phyloP scores from a whole-genome alignment of 2,797 vertebrate genomes.

The Cossypha polioptera region DNA sequence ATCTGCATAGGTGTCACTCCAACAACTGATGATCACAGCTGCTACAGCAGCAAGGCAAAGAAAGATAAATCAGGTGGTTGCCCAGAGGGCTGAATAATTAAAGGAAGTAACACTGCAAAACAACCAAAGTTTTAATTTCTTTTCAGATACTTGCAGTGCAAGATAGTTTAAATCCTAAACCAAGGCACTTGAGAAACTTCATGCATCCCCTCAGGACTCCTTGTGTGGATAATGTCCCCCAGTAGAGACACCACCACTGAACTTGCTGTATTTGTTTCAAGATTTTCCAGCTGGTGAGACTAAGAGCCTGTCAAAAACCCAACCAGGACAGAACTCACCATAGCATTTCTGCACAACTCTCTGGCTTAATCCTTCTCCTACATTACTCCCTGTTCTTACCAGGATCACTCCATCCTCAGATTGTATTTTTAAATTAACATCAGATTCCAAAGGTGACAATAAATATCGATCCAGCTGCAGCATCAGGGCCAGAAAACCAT shows the following conservation, averaged over 20 bases:
- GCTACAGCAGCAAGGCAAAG: background rate
- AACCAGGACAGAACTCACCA: background rate
- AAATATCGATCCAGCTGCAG: background rate
- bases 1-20: background rate
- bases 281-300: conserved; percentile 29
- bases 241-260: background rate
- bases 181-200: background rate
- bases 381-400: background rate
- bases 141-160: background rate
- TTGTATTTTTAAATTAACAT: background rate
- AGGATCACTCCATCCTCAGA: background rate
- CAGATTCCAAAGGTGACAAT: background rate
- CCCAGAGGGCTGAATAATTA: conserved; percentile 18
- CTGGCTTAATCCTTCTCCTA: rapidly evolving
- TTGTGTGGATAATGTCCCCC: background rate
- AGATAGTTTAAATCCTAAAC: background rate
- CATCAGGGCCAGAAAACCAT: background rate
- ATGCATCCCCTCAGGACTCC: background rate
- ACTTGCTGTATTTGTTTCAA: background rate
- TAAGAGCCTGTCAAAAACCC: background rate
- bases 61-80: background rate
- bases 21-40: background rate
- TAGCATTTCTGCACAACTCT: background rate
- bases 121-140: background rate
- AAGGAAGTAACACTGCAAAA: background rate